Evolutionary conservation across 2,888 invertebrate species (phyloP).

Genomic region (Panzeria rudis): DNA sequence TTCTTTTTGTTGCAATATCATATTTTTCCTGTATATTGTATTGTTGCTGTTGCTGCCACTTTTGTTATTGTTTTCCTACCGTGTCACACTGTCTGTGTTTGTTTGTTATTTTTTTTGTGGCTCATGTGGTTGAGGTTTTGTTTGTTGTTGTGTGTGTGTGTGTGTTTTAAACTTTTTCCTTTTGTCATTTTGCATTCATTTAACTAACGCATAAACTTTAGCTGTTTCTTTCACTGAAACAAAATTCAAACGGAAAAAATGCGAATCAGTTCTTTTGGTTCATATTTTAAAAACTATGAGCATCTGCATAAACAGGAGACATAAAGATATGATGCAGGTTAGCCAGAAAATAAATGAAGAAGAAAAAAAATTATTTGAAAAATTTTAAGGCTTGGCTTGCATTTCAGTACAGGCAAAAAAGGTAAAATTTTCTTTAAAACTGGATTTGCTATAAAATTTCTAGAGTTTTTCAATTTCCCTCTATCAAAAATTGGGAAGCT

Average conservation of each 20-base stretch:
- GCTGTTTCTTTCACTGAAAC: conserved; percentile 6
- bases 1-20: conserved; percentile 59
- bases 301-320: conserved; percentile 58
- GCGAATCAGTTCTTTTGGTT: conserved; percentile 26
- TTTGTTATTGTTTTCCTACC: conserved; percentile 52
- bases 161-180: background rate
- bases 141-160: conserved; percentile 19
- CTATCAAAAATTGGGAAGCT: too few species aligned
- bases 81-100: conserved; percentile 48
- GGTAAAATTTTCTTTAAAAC: too few species aligned
- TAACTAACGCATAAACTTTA: conserved; percentile 55
- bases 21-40: conserved; percentile 35
- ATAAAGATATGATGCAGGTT: conserved; percentile 32
- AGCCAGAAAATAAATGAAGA: background rate
- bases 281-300: conserved; percentile 40
- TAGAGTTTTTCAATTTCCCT: too few species aligned
- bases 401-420: background rate
- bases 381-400: background rate
- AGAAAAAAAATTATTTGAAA: background rate
- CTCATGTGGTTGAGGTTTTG: conserved; percentile 64
- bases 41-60: conserved; percentile 35
- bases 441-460: too few species aligned
- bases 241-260: conserved; percentile 14
- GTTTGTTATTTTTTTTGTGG: conserved; percentile 66
- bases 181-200: conserved; percentile 30